Evolutionary conservation across 2,797 vertebrate species (phyloP).

Genomic region (Neoniphon sammara): DNA sequence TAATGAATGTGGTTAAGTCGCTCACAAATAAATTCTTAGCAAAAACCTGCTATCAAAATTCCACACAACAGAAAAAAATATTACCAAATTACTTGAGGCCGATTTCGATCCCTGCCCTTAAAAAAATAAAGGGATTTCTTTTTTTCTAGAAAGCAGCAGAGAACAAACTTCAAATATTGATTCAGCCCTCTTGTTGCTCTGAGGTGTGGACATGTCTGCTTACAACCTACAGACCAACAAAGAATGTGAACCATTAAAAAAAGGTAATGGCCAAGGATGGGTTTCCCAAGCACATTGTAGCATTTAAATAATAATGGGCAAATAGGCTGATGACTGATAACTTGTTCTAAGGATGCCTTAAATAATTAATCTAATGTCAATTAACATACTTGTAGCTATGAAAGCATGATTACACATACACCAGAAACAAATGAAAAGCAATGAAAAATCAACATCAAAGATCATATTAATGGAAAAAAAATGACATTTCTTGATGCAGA

Average conservation of each 20-base stretch:
- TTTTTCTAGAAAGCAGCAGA: slow-evolving; percentile 35
- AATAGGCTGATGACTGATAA: slow-evolving; percentile 40
- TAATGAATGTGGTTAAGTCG: slow-evolving; percentile 33
- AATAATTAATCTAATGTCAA: slow-evolving; percentile 50
- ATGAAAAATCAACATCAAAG: slow-evolving; percentile 50
- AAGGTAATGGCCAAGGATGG: slow-evolving; percentile 26
- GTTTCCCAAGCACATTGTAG: slow-evolving; percentile 41
- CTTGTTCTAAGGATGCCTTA: slow-evolving; percentile 42
- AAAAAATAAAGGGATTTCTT: slow-evolving; percentile 18
- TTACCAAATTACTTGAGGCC: slow-evolving; percentile 11
- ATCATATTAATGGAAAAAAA: slow-evolving; percentile 55
- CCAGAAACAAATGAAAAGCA: slow-evolving; percentile 42
- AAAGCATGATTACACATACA: slow-evolving; percentile 47
- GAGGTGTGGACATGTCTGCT: slow-evolving; percentile 51
- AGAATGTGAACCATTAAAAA: slow-evolving; percentile 33
- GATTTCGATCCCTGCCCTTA: slow-evolving; percentile 48
- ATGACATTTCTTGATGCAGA: slow-evolving; percentile 50
- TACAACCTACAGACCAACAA: slow-evolving; percentile 26
- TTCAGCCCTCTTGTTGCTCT: slow-evolving; percentile 60
- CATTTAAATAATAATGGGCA: slow-evolving; percentile 30
- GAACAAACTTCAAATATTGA: slow-evolving; percentile 51
- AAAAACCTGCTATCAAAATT: slow-evolving; percentile 37
- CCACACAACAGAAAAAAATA: neutral
- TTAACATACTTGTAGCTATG: slow-evolving; percentile 47
- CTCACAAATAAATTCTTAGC: slow-evolving; percentile 28